Conservation (phyloP, 2,888 invertebrate genomes). For the Camponotus fellah region DNA sequence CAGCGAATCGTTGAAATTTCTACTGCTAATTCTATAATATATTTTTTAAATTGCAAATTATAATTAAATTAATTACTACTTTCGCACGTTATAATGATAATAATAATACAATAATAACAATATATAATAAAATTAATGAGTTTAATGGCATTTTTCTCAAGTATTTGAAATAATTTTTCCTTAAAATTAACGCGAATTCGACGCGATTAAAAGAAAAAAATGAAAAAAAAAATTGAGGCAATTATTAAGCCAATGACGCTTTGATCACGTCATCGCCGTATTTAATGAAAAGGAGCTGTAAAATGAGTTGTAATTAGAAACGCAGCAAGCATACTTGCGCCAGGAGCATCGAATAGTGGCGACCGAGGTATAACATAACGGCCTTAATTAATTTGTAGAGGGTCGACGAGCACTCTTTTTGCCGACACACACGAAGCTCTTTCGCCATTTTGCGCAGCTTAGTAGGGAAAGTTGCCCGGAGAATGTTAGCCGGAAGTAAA, state of each 20-base stretch:
- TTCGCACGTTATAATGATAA: neutral
- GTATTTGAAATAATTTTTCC: neutral
- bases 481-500: constrained; percentile 11
- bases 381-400: constrained; percentile 51
- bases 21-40: neutral
- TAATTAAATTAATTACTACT: neutral
- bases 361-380: constrained; percentile 41
- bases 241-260: constrained; percentile 8
- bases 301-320: constrained; percentile 37
- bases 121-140: neutral
- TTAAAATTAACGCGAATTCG: neutral
- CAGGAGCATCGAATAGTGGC: constrained; percentile 18
- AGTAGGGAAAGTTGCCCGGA: constrained; percentile 2
- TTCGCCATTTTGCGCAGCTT: constrained; percentile 20
- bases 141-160: constrained; percentile 1
- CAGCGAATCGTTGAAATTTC: neutral
- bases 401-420: constrained; percentile 31
- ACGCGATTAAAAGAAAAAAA: neutral
- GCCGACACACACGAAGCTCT: constrained; percentile 33
- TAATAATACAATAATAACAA: neutral
- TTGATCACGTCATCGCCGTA: neutral
- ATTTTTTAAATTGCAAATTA: neutral
- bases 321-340: constrained; percentile 21
- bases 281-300: constrained; percentile 9
- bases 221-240: neutral